Conservation (phyloP, 2,113 vertebrate species). For the Crotalus tigris region DNA sequence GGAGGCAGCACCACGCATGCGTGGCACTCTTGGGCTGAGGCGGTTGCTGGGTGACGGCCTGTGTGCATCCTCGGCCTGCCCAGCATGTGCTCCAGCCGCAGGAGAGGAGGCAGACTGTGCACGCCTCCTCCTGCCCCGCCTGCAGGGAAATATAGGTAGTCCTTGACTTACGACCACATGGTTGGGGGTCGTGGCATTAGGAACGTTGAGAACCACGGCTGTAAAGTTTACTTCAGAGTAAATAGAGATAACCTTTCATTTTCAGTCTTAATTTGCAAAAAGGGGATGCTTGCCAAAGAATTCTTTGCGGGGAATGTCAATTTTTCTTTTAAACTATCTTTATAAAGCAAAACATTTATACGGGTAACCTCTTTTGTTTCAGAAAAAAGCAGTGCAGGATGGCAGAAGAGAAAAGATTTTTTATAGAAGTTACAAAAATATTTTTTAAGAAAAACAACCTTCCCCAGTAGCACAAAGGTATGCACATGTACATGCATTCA, state of each 20-base stretch:
- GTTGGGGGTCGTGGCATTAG: too few relatives aligned
- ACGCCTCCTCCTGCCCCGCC: too few relatives aligned
- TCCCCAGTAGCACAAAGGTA: not conserved
- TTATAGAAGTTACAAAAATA: not conserved
- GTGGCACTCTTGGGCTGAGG: too few relatives aligned
- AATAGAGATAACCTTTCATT: not conserved
- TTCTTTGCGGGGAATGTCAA: conserved; percentile 34
- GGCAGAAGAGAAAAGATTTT: not conserved
- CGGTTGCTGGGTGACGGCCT: too few relatives aligned
- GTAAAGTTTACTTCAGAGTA: not conserved
- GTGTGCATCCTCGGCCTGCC: too few relatives aligned
- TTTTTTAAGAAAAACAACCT: not conserved
- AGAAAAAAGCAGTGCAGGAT: not conserved
- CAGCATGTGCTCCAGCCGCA: too few relatives aligned
- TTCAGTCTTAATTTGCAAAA: conserved; percentile 7
- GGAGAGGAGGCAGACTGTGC: too few relatives aligned
- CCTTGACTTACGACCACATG: too few relatives aligned
- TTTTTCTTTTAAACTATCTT: conserved; percentile 43
- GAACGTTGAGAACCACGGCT: too few relatives aligned
- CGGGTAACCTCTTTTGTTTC: not conserved
- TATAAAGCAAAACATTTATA: conserved; percentile 48
- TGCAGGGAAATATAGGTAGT: too few relatives aligned
- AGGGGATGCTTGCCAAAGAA: not conserved
- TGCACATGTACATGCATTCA: not conserved
- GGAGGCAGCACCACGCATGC: too few relatives aligned